Evolutionary conservation across 1,140 invertebrate genomes (phyloP), one percentile per base, ranked within the genome.

Genomic region (Papilio dardanus): DNA sequence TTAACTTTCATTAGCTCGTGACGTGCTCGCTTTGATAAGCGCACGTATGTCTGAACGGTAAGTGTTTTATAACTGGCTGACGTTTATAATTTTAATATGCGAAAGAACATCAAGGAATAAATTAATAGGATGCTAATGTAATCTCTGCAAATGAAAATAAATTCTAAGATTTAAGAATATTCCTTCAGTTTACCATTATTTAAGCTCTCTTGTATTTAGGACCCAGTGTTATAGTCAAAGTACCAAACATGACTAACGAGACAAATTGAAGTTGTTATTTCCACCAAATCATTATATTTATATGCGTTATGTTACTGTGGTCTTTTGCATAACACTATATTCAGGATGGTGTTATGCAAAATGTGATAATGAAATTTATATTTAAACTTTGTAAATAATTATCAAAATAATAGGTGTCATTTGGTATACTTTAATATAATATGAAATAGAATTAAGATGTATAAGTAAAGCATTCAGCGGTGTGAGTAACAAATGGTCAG

Each of bases 1-100:
- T 37, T 69, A 14, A 37, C 67, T 42, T 69, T 69, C 67, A 69
- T 69, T 69, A 69, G 67, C 67, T 35, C 8, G 54, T 69, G 35
- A 69, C 67, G 67, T 37, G 37, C 35, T 40, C 21, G 67, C 67
- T 69, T 42, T 69, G 35, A 37, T 68, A 33, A 67, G 35, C 31
- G 65, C 24, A 67, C 65, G 65, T 37, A 14, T 19, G 16, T 14
- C 65, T 19, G 16, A n/a, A 28, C 14, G 12, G 33, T 35, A 69
- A 69, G 67, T 69, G 67, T 42, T 69, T 69, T 42, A 69, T 28
- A 69, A 66, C 10, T 12, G 30, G 16, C 42, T 46, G 42, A 46
- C 42, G n/a, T 19, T 46, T 46, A n/a, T 16, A 54, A 24, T 54
- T 24, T 54, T 10, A n/a, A 46, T 46, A 46, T n/a, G n/a, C n/a